Base-by-base conservation (phyloP, 2,888 invertebrate genomes). In the Pomacea canaliculata region DNA sequence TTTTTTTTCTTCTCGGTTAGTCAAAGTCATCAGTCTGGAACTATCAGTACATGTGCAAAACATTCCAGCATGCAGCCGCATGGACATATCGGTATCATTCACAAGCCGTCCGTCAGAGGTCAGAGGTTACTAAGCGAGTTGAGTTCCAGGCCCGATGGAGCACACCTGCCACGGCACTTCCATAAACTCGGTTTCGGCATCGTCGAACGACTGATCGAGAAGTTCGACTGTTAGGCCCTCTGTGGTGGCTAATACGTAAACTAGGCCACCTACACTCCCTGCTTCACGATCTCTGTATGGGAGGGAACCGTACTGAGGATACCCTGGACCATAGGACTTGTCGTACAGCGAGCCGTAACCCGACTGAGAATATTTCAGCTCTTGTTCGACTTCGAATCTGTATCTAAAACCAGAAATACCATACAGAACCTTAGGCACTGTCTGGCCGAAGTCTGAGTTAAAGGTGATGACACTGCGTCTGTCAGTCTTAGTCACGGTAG, bases 121-220 rank as follows among this genome's bases (percentile, higher is more conserved):
- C 37, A 37, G 3, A 37, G 23, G 37, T 37, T 37, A 37, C 4
- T 37, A 1, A 37, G 8, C 63, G 16, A 27, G 23, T 12, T 27
- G 7, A 12, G 27, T 27, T 12, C 68, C 68, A 9, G 68, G 68
- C 4, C 37, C 68, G 68, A 68, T 68, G 68, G 68, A 68, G 48
- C 68, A 68, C 48, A 48, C 68, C 19, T 13, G 68, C 37, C 48
- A 68, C 12, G 68, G 0, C 37, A 68, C 68, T 48, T n/a, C 37
- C 4, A 48, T 0, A n/a, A 48, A 68, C 68, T 7, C 7, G 2
- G 27, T 5, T 5, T 19, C 10, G 51, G 27, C 37, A 12, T 68
- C 37, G 7, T 5, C 37, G 48, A 68, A 49, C 27, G 68, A 68
- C 7, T 12, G 8, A 37, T 68, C 37, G 12, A 68, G 1, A 37